A percentile compares a stretch with the other conserved stretches of the same genome.
Evolutionary conservation across 2,797 vertebrate genomes (phyloP).

Genomic region (Anableps anableps): DNA sequence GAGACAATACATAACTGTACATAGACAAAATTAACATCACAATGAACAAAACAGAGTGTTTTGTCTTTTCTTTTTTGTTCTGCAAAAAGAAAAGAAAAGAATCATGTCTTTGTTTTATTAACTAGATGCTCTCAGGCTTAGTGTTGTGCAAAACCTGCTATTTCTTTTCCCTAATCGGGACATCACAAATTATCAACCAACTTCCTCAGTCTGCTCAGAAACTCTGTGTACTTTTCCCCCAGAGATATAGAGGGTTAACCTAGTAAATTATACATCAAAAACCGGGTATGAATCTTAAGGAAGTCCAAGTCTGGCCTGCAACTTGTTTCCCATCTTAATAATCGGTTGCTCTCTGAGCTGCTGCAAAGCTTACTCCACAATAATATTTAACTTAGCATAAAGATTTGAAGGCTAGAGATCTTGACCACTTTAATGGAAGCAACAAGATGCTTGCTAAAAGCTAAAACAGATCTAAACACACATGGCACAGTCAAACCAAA

Average conservation of each 20-base stretch:
- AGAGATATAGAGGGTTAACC: slow-evolving; percentile 11
- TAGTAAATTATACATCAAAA: slow-evolving; percentile 24
- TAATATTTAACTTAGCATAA: slow-evolving; percentile 59
- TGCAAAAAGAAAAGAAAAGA: slow-evolving; percentile 51
- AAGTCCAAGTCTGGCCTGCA: slow-evolving; percentile 21
- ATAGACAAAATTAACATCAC: slow-evolving; percentile 69
- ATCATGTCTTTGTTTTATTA: slow-evolving; percentile 21
- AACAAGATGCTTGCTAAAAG: slow-evolving; percentile 9
- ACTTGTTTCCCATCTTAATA: slow-evolving; percentile 20
- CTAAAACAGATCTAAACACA: slow-evolving; percentile 42
- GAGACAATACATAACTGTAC: slow-evolving; percentile 70
- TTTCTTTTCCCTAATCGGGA: slow-evolving; percentile 36
- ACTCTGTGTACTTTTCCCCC: slow-evolving; percentile 24
- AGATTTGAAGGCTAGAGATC: slow-evolving; percentile 39
- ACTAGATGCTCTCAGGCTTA: slow-evolving; percentile 44
- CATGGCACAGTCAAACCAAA: slow-evolving; percentile 13
- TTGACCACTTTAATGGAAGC: slow-evolving; percentile 17
- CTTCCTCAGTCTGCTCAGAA: slow-evolving; percentile 23
- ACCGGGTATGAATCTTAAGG: not conserved
- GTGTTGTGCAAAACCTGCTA: slow-evolving; percentile 73
- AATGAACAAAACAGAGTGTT: slow-evolving; percentile 57
- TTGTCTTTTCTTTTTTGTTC: slow-evolving; percentile 42
- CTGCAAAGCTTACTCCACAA: slow-evolving; percentile 48
- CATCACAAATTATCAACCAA: slow-evolving; percentile 22
- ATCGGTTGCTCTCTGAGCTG: slow-evolving; percentile 34